Conservation (phyloP, 2,888 invertebrate species). For the Eupithecia insigniata region DNA sequence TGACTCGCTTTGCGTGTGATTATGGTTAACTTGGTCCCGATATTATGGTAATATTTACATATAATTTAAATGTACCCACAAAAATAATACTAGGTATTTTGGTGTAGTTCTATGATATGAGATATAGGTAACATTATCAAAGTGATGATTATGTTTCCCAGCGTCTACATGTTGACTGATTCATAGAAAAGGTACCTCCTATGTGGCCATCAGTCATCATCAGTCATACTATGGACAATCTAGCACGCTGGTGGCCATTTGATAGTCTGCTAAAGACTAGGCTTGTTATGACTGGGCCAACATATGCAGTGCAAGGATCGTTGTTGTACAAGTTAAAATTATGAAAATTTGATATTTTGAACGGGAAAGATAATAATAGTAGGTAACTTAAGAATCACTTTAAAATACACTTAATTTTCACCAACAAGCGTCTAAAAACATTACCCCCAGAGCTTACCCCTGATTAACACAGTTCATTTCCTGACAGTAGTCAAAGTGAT, state of each 20-base stretch:
- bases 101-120: conserved; percentile 41
- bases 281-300: not conserved
- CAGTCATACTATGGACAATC: too few relatives aligned
- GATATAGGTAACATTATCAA: conserved; percentile 25
- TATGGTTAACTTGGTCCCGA: not conserved
- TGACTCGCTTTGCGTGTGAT: not conserved
- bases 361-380: not conserved
- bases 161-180: not conserved
- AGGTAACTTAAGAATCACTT: not conserved
- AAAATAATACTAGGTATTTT: conserved; percentile 42
- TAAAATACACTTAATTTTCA: conserved; percentile 13
- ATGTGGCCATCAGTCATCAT: too few relatives aligned
- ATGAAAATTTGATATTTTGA: not conserved
- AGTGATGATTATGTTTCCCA: too few relatives aligned
- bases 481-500: conserved; percentile 59
- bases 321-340: not conserved
- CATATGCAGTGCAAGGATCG: not conserved
- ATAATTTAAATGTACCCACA: conserved; percentile 64
- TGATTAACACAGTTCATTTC: conserved; percentile 63
- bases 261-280: not conserved
- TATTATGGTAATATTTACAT: conserved; percentile 59
- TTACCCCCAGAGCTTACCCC: conserved; percentile 26
- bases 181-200: not conserved
- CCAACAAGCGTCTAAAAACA: conserved; percentile 10
- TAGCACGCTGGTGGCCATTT: too few relatives aligned